Evolutionary conservation across 2,113 vertebrate species (phyloP).

Genomic region (Lota lota): DNA sequence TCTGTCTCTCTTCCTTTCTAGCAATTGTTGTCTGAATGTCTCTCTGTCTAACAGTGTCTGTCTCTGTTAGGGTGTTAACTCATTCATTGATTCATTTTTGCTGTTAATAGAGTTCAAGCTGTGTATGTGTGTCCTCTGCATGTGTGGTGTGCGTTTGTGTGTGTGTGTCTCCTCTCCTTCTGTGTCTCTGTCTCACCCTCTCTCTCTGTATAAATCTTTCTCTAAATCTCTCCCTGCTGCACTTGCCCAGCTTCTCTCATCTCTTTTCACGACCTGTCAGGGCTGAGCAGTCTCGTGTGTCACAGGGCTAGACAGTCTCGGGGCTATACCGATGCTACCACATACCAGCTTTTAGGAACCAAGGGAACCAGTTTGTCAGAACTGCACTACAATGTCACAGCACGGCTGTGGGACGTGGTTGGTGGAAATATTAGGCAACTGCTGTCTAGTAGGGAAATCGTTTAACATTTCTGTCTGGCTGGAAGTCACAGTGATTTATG

Average conservation of each 20-base stretch:
- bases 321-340: neutral
- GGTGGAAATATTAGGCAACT: constrained; percentile 18
- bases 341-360: constrained; percentile 1
- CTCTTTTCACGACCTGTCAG: neutral
- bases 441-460: constrained; percentile 17
- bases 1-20: neutral
- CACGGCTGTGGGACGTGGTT: neutral
- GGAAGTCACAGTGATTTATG: constrained; percentile 11
- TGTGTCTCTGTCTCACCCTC: neutral
- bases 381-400: constrained; percentile 7
- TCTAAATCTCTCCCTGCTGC: neutral
- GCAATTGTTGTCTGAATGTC: neutral
- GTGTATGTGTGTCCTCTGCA: too few species aligned
- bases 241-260: constrained; percentile 23
- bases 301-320: constrained; percentile 18
- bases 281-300: neutral
- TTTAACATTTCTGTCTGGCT: constrained; percentile 4
- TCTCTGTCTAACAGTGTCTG: neutral
- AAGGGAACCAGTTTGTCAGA: neutral
- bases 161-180: neutral
- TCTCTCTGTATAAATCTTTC: neutral
- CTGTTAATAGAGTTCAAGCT: too few species aligned
- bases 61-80: too few species aligned
- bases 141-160: neutral
- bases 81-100: too few species aligned